Conservation (phyloP, 2,797 vertebrate species). For the Neoniphon sammara region DNA sequence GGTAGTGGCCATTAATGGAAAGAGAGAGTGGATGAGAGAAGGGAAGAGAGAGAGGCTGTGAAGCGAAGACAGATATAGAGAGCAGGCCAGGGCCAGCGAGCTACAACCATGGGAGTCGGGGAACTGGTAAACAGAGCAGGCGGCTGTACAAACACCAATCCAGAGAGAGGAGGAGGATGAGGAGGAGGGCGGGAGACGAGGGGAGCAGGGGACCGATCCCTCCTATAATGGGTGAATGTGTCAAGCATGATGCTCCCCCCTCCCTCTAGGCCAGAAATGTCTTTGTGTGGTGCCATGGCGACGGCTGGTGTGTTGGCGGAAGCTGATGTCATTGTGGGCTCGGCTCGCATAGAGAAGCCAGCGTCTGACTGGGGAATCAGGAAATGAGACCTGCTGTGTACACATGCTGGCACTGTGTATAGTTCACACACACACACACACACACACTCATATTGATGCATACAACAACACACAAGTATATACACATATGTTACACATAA, state of each 20-base stretch:
- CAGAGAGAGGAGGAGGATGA: slow-evolving; percentile 32
- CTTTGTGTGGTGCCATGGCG: slow-evolving; percentile 91
- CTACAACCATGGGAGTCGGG: slow-evolving; percentile 53
- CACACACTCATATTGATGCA: slow-evolving; percentile 41
- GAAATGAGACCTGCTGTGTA: slow-evolving; percentile 86
- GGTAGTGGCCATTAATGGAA: slow-evolving; percentile 45
- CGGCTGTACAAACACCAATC: slow-evolving; percentile 74
- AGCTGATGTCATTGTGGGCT: slow-evolving; percentile 92
- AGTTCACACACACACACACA: slow-evolving; percentile 37
- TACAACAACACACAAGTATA: slow-evolving; percentile 22
- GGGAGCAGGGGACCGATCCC: slow-evolving; percentile 57
- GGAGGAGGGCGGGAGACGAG: slow-evolving; percentile 41
- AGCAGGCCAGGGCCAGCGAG: slow-evolving; percentile 25
- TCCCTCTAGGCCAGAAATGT: slow-evolving; percentile 83
- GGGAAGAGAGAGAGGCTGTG: slow-evolving; percentile 16
- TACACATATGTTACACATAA: not conserved
- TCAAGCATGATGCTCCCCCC: slow-evolving; percentile 85
- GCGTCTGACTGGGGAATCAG: slow-evolving; percentile 73
- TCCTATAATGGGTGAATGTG: slow-evolving; percentile 81
- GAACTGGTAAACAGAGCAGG: slow-evolving; percentile 72
- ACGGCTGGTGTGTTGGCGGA: slow-evolving; percentile 89
- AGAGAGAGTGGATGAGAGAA: slow-evolving; percentile 31
- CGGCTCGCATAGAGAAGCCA: slow-evolving; percentile 80
- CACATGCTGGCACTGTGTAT: slow-evolving; percentile 81
- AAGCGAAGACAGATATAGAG: slow-evolving; percentile 31